phyloP scores from a whole-genome alignment of 2,113 vertebrate genomes.

The Cyprinodon tularosa region DNA sequence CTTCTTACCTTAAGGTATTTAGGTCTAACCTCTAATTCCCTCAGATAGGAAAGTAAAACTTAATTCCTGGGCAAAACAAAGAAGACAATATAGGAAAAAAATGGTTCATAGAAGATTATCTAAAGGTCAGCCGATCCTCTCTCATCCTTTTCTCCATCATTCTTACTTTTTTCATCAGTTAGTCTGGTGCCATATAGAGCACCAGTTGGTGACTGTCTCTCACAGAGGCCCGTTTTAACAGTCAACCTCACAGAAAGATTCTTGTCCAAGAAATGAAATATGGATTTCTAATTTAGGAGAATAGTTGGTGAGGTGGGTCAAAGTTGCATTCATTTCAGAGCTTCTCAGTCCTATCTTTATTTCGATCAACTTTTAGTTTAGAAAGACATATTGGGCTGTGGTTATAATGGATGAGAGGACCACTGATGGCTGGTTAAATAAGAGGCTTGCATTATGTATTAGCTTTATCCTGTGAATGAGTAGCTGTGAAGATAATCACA shows the following conservation, averaged over 20 bases:
- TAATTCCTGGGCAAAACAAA: slow-evolving; percentile 27
- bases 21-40: slow-evolving; percentile 32
- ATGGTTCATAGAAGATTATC: slow-evolving; percentile 57
- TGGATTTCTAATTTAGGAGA: slow-evolving; percentile 79
- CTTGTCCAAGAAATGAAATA: slow-evolving; percentile 77
- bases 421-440: slow-evolving; percentile 35
- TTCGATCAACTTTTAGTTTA: slow-evolving; percentile 59
- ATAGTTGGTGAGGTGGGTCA: slow-evolving; percentile 73
- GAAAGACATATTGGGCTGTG: slow-evolving; percentile 63
- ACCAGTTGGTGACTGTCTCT: slow-evolving; percentile 54
- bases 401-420: slow-evolving; percentile 61
- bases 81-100: not conserved
- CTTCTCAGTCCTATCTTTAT: slow-evolving; percentile 47
- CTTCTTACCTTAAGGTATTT: slow-evolving; percentile 38
- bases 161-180: slow-evolving; percentile 31
- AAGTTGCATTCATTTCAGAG: slow-evolving; percentile 71
- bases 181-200: not conserved
- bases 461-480: slow-evolving; percentile 55
- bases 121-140: slow-evolving; percentile 59
- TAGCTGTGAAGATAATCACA: slow-evolving; percentile 60
- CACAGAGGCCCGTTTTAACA: slow-evolving; percentile 48
- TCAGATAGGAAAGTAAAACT: slow-evolving; percentile 53
- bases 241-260: slow-evolving; percentile 57
- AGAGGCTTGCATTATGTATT: slow-evolving; percentile 66
- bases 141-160: slow-evolving; percentile 43